phyloP scores from a whole-genome alignment of 2,113 vertebrate species.

The Isichthys henryi region DNA sequence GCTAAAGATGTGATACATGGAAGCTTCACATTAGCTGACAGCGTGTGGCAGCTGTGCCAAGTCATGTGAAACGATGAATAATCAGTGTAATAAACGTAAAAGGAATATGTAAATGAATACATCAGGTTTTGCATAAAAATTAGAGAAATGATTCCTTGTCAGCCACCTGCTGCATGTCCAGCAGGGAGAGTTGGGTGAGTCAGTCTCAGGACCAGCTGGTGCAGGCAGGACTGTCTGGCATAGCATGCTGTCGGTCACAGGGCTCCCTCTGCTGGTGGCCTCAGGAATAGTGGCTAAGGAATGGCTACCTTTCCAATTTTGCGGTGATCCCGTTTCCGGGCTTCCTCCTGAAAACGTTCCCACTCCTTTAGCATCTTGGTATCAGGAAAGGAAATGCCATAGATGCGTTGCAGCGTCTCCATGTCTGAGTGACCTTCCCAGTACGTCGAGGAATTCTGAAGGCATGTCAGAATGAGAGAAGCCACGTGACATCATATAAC shows the following conservation, averaged over 20 bases:
- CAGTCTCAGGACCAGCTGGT: constrained; percentile 40
- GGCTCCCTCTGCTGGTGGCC: constrained; percentile 33
- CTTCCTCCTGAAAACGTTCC: constrained; percentile 97
- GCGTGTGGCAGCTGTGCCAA: neutral
- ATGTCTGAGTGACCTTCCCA: constrained; percentile 96
- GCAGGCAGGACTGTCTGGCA: constrained; percentile 25
- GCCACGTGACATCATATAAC: neutral
- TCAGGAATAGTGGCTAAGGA: neutral
- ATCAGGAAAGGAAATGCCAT: constrained; percentile 96
- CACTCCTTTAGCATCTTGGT: constrained; percentile 94
- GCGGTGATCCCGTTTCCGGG: constrained; percentile 89
- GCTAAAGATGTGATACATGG: neutral
- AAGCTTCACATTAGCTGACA: neutral
- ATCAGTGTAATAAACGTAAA: neutral
- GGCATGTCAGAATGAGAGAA: neutral
- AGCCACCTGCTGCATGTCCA: constrained; percentile 27
- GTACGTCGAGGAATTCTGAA: constrained; percentile 92
- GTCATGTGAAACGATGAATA: neutral
- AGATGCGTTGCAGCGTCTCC: constrained; percentile 92
- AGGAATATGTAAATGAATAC: neutral
- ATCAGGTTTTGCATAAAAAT: neutral
- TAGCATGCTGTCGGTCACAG: constrained; percentile 17
- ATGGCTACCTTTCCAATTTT: constrained; percentile 85
- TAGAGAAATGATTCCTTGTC: neutral
- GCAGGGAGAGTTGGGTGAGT: constrained; percentile 22